Percentiles rank a stretch among this genome's conserved stretches.
phyloP scores from a whole-genome alignment of 1,140 invertebrate species.

The Drosophila rhopaloa region DNA sequence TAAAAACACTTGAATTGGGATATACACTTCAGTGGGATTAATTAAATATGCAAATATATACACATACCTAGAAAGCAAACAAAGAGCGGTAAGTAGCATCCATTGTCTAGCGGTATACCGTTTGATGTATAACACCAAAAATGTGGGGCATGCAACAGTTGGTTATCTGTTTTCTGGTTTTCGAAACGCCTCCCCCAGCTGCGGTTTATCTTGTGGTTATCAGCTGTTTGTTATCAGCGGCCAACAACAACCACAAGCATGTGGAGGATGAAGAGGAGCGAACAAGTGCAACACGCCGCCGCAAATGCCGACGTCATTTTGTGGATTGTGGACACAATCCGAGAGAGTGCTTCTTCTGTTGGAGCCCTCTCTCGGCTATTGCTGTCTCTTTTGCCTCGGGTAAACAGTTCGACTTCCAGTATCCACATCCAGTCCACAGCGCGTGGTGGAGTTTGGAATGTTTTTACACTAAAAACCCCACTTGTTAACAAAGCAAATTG shows the following conservation, averaged over 20 bases:
- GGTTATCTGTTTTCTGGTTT: slow-evolving; percentile 34
- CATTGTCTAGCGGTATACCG: slow-evolving; percentile 36
- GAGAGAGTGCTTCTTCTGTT: neutral
- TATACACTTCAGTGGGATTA: neutral
- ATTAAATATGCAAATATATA: slow-evolving; percentile 28
- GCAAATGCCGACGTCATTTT: slow-evolving; percentile 43
- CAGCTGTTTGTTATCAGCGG: slow-evolving; percentile 51
- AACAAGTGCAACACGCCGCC: slow-evolving; percentile 73
- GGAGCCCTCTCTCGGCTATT: slow-evolving; percentile 12
- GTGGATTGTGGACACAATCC: slow-evolving; percentile 27
- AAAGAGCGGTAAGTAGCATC: slow-evolving; percentile 2
- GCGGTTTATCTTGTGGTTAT: slow-evolving; percentile 47
- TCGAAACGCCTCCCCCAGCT: slow-evolving; percentile 29
- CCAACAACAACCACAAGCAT: slow-evolving; percentile 19
- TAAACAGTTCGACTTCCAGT: slow-evolving; percentile 44
- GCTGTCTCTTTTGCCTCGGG: neutral
- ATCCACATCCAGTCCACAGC: slow-evolving; percentile 49
- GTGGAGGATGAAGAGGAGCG: slow-evolving; percentile 46
- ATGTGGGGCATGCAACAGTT: slow-evolving; percentile 58
- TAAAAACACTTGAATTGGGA: slow-evolving; percentile 14
- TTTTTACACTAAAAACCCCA: slow-evolving; percentile 23
- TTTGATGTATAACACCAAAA: slow-evolving; percentile 37
- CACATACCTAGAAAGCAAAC: slow-evolving; percentile 11
- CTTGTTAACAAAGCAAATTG: neutral
- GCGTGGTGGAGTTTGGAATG: slow-evolving; percentile 64